phyloP scores from a whole-genome alignment of 2,113 vertebrate species.

The Struthidea cinerea region DNA sequence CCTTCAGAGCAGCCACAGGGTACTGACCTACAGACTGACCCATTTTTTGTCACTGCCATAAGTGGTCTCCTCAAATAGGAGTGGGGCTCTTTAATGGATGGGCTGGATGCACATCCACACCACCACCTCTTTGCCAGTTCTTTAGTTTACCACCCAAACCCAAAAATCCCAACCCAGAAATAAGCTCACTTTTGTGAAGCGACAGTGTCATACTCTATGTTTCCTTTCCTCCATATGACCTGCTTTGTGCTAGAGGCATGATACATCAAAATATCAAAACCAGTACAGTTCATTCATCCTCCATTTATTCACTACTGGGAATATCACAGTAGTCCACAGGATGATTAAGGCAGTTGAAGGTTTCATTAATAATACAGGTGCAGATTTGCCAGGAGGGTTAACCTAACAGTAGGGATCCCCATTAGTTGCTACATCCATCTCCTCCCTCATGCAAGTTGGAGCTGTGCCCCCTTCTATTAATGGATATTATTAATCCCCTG shows the following conservation, averaged over 20 bases:
- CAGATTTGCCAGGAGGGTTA: constrained; percentile 60
- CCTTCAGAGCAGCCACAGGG: background rate
- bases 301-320: constrained; percentile 55
- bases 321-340: constrained; percentile 41
- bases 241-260: constrained; percentile 13
- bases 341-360: constrained; percentile 61
- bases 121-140: background rate
- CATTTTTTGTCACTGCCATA: background rate
- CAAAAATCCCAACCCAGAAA: background rate
- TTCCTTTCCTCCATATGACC: background rate
- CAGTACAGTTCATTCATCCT: constrained; percentile 39
- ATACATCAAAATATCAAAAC: constrained; percentile 61
- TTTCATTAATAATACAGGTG: constrained; percentile 67
- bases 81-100: background rate
- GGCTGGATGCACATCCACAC: background rate
- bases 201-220: background rate
- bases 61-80: background rate
- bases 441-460: background rate
- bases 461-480: constrained; percentile 29
- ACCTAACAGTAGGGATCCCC: constrained; percentile 61
- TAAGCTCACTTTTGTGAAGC: background rate
- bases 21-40: background rate
- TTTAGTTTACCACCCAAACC: background rate
- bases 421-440: constrained; percentile 51
- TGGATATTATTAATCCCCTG: constrained; percentile 41